Conservation (phyloP, 2,888 invertebrate species). For the Folsomia candida region DNA sequence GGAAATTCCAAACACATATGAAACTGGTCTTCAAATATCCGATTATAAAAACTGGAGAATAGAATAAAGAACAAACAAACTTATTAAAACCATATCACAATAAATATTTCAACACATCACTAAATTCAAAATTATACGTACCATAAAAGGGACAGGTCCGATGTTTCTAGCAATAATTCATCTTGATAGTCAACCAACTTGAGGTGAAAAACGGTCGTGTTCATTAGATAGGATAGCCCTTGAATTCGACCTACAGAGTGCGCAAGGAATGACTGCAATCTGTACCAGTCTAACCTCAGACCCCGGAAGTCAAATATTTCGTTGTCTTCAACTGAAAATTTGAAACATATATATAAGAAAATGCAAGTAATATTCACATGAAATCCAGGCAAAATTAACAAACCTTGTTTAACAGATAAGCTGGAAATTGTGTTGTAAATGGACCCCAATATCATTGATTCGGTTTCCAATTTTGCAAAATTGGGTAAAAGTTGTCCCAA, state of each 20-base stretch:
- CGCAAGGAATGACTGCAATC: slow-evolving; percentile 91
- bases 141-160: slow-evolving; percentile 96
- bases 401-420: slow-evolving; percentile 80
- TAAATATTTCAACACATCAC: slow-evolving; percentile 1
- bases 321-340: slow-evolving; percentile 90
- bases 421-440: slow-evolving; percentile 83
- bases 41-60: slow-evolving; percentile 74
- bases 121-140: slow-evolving; percentile 51
- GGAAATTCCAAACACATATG: slow-evolving; percentile 98
- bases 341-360: slow-evolving; percentile 3
- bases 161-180: slow-evolving; percentile 93
- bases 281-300: slow-evolving; percentile 93
- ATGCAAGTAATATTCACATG: neutral
- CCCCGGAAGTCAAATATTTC: slow-evolving; percentile 94
- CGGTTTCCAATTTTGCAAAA: slow-evolving; percentile 84
- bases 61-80: neutral
- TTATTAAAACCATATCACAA: slow-evolving; percentile 27
- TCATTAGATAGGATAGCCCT: slow-evolving; percentile 85
- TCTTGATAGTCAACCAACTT: slow-evolving; percentile 97
- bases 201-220: slow-evolving; percentile 93
- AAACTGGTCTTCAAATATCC: slow-evolving; percentile 96
- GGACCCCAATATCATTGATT: slow-evolving; percentile 88
- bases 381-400: slow-evolving; percentile 17
- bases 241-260: slow-evolving; percentile 58
- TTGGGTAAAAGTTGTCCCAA: slow-evolving; percentile 80